Evolutionary conservation across 2,797 vertebrate genomes (phyloP), one percentile per base, ranked within the genome.

Genomic region (Periophthalmus magnuspinnatus): DNA sequence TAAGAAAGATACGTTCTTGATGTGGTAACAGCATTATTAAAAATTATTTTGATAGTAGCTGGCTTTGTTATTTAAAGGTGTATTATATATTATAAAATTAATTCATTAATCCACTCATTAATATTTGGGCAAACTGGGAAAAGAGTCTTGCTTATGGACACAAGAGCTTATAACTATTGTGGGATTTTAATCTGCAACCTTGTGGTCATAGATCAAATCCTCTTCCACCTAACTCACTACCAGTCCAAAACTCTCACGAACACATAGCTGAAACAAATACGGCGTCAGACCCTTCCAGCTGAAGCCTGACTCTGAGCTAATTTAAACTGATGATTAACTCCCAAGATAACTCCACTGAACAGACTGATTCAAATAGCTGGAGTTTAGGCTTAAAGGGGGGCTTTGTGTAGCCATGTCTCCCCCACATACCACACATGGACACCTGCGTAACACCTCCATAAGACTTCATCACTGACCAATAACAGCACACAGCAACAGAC

Each of bases 391-490:
- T 76, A 86, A 84, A 79, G 75, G 80, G 78, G 70, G 71, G 75
- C 82, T 87, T 76, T 90, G 89, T 89, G 83, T 72, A 64, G 71
- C 75, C 72, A 61, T 67, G 68, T 77, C 86, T 82, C 72, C 73
- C 59, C 67, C 68, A 76, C 86, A 87, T 86, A 82, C 84, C 88
- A 81, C 77, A 73, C 65, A 55, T 78, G 76, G 72, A 72, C 52
- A 84, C 82, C 79, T 69, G 41, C 82, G 86, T 84, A 83, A 84
- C 87, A 84, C 79, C 86, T 76, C 70, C 64, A 54, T 74, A 76
- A 82, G 80, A 84, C 82, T 21, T 36, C 59, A 41, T 61, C 59
- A 61, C 72, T 78, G 78, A 78, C 55, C 55, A 32, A 45, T 45
- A 45, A 67, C 71, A 76, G 70, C 75, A 66, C 78, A 79, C 66